Conservation (phyloP, 2,888 invertebrate genomes). For the Thera obeliscata region DNA sequence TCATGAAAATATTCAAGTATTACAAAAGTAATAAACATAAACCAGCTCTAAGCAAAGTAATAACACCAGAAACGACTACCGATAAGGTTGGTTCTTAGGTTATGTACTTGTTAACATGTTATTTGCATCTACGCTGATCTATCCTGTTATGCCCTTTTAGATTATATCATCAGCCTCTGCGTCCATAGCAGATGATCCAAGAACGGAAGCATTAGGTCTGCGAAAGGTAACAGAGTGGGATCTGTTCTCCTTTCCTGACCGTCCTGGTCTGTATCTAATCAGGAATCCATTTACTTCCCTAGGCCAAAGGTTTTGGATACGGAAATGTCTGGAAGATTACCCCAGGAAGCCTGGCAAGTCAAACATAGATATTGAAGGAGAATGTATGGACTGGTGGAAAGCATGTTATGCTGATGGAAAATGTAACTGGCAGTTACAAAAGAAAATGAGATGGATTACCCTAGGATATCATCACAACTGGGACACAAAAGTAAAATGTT, state of each 20-base stretch:
- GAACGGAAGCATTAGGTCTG: constrained; percentile 61
- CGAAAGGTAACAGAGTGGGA: constrained; percentile 82
- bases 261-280: constrained; percentile 91
- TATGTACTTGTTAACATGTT: neutral
- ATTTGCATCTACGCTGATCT: neutral
- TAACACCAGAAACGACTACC: constrained; percentile 75
- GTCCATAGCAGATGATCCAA: constrained; percentile 47
- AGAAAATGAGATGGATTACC: constrained; percentile 94
- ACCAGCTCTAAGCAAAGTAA: constrained; percentile 86
- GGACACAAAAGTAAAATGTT: constrained; percentile 92
- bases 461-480: constrained; percentile 99
- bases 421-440: constrained; percentile 66
- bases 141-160: constrained; percentile 39
- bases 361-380: constrained; percentile 85
- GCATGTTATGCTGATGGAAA: constrained; percentile 74
- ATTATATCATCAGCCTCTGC: constrained; percentile 24
- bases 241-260: constrained; percentile 83
- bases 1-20: constrained; percentile 90
- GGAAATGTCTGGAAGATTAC: constrained; percentile 90
- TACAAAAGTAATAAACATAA: constrained; percentile 88
- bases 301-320: constrained; percentile 94
- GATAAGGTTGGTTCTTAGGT: constrained; percentile 48
- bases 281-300: constrained; percentile 91
- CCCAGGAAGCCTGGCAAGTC: constrained; percentile 89
- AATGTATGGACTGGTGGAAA: constrained; percentile 87